phyloP scores from a whole-genome alignment of 1,140 invertebrate genomes.

The Eupeodes corollae region DNA sequence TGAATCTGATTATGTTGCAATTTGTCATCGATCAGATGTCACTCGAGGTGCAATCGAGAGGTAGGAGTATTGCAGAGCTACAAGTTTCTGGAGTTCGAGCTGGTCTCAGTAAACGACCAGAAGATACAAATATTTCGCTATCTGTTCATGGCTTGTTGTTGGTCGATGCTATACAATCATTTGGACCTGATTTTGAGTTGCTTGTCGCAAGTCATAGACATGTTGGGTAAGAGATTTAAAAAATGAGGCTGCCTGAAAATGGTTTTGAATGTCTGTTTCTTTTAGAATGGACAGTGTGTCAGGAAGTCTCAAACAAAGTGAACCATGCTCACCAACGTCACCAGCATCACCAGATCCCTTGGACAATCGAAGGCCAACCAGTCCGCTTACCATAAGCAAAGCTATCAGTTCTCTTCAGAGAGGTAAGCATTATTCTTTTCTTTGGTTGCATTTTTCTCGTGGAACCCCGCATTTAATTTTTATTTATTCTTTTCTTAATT shows the following conservation, averaged over 20 bases:
- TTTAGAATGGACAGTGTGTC: conserved; percentile 83
- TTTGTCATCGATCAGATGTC: conserved; percentile 82
- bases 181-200: conserved; percentile 88
- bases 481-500: too few relatives aligned
- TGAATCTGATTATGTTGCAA: conserved; percentile 65
- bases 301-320: conserved; percentile 81
- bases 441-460: too few relatives aligned
- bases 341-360: conserved; percentile 53
- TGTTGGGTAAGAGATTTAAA: conserved; percentile 52
- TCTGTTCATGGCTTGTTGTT: conserved; percentile 84
- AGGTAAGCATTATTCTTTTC: conserved; percentile 17
- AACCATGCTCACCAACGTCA: conserved; percentile 75
- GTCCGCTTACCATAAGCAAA: conserved; percentile 29
- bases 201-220: conserved; percentile 88
- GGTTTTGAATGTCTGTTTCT: conserved; percentile 3
- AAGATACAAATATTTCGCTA: conserved; percentile 63
- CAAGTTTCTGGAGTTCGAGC: conserved; percentile 80
- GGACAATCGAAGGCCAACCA: conserved; percentile 35
- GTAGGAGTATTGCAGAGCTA: conserved; percentile 76
- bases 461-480: too few relatives aligned
- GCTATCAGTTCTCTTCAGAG: conserved; percentile 28
- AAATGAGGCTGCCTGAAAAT: not conserved
- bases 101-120: conserved; percentile 56
- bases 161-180: conserved; percentile 89
- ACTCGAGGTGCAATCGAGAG: conserved; percentile 72